Evolutionary conservation across 2,113 vertebrate genomes (phyloP).

Genomic region (Paratilapia polleni): DNA sequence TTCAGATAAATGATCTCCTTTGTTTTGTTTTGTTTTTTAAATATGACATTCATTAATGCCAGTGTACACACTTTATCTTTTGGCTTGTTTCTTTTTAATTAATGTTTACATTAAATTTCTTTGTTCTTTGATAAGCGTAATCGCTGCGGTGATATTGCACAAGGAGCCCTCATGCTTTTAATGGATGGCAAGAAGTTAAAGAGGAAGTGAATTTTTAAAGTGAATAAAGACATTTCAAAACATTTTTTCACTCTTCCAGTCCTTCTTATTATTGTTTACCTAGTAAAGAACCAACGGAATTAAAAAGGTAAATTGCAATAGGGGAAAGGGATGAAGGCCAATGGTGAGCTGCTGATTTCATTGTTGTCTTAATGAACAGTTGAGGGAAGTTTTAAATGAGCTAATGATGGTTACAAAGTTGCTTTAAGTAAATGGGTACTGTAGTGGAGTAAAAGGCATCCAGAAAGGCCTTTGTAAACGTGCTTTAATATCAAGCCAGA

Average conservation of each 20-base stretch:
- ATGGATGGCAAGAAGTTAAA: constrained; percentile 59
- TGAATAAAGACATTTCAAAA: constrained; percentile 74
- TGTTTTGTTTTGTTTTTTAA: constrained; percentile 29
- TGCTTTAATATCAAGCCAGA: too few species aligned
- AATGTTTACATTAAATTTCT: constrained; percentile 67
- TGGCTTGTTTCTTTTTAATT: constrained; percentile 44
- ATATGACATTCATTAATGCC: constrained; percentile 34
- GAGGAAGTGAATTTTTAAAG: constrained; percentile 70
- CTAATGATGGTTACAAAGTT: too few species aligned
- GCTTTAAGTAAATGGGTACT: too few species aligned
- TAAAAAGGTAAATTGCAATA: not conserved
- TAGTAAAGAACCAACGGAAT: not conserved
- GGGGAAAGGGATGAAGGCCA: not conserved
- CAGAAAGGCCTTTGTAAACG: too few species aligned
- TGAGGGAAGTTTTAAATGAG: too few species aligned
- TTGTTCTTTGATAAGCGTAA: constrained; percentile 69
- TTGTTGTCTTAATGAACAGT: too few species aligned
- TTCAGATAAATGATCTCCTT: constrained; percentile 27
- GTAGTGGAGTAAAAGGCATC: too few species aligned
- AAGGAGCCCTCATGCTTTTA: constrained; percentile 69
- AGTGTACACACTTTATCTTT: constrained; percentile 34
- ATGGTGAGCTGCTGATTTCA: not conserved
- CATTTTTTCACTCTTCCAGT: constrained; percentile 13
- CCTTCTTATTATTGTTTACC: not conserved
- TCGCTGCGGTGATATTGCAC: constrained; percentile 76